Conservation (phyloP, 2,113 vertebrate genomes). For the Egretta garzetta region DNA sequence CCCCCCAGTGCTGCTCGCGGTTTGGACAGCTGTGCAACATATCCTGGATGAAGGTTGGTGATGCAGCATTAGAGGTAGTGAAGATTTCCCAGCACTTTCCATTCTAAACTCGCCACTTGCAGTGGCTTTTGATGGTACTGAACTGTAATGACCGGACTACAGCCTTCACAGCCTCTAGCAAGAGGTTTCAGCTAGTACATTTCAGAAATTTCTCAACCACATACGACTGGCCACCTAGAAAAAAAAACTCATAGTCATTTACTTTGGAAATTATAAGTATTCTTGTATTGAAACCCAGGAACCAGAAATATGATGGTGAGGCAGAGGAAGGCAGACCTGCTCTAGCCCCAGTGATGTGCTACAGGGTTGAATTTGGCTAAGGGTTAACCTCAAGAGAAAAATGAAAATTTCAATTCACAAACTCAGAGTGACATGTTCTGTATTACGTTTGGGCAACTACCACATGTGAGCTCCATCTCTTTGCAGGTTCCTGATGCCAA, state of each 20-base stretch:
- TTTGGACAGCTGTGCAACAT: background rate
- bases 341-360: background rate
- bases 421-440: background rate
- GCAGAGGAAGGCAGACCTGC: background rate
- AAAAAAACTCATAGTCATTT: background rate
- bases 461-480: background rate
- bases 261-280: background rate
- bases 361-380: background rate
- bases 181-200: background rate
- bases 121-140: background rate
- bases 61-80: background rate
- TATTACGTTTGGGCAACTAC: background rate
- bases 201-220: background rate
- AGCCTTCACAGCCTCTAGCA: background rate
- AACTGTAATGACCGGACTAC: background rate
- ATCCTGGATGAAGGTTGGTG: background rate
- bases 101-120: background rate
- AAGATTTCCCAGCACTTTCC: background rate
- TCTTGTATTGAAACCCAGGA: background rate
- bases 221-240: background rate
- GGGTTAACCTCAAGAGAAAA: background rate
- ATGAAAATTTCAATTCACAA: background rate
- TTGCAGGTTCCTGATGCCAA: background rate
- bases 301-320: background rate
- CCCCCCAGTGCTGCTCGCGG: background rate